Base-by-base conservation (phyloP, 2,797 vertebrate genomes). In the Lagorchestes hirsutus region DNA sequence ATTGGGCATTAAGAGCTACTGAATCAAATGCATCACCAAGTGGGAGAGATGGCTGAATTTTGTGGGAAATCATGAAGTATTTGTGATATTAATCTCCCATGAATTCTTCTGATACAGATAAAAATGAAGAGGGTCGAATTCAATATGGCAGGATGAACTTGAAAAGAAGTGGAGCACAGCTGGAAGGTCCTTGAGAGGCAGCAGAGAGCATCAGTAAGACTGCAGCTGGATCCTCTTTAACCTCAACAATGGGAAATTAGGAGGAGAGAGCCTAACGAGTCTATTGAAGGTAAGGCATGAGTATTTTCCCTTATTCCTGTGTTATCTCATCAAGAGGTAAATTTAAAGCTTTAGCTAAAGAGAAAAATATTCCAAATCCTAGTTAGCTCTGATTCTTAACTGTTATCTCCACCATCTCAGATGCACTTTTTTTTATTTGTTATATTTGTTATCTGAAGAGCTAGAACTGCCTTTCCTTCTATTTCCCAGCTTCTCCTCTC, bases 81-180 rank as follows among this genome's bases (percentile, higher is more conserved):
- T n/a, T 62, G 12, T 57, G 16, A 3, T 54, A 93, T 24, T 13
- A 92, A 91, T 18, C n/a, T 11, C 91, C 54, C 92, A 94, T 90
- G 54, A 94, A 93, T 93, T 54, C 4, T 93, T 59, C 56, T 82
- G 58, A 95, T 93, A 91, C 59, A 93, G 92, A 94, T 62, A 29
- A 95, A 18, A 90, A 34, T 54, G 87, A 93, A 90, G 28, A 91
- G 28, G 50, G 94, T 93, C n/a, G 58, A 97, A 96, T 92, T 94
- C 56, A 94, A 46, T 18, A 87, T 58, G 67, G 90, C 93, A 95
- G 97, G 46, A 67, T 46, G 22, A 97, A 96, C 40, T 46, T 52
- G 18, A 95, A 96, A 94, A 93, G 58, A 97, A 96, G 96, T 96
- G 16, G 92, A 87, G 93, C 57, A 96, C 56, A 95, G 56, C 90